These are phyloP conservation scores for Syngnathus acus DNA, from an alignment of 2,797 vertebrate species.

Conservation along the genomic window DNA sequence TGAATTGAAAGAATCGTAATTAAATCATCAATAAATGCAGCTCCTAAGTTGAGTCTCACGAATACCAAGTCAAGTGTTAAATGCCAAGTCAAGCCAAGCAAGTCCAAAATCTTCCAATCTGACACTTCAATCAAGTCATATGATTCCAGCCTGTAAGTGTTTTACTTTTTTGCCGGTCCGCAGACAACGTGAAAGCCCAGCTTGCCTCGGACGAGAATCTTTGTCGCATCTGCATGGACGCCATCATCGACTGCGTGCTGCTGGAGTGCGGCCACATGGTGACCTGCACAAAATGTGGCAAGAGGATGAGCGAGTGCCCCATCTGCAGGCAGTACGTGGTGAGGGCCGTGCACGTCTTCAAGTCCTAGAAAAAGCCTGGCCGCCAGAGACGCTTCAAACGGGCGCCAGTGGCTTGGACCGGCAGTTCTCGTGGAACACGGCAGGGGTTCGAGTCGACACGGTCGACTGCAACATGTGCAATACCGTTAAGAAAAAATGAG, in stretches of 20 bases:
- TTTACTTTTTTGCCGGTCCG: conserved; percentile 16
- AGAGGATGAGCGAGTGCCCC: conserved; percentile 97
- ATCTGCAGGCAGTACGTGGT: conserved; percentile 98
- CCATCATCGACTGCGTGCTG: conserved; percentile 92
- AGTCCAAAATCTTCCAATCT: no score
- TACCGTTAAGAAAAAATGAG: conserved; percentile 41
- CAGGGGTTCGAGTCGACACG: not conserved
- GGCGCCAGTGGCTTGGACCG: not conserved
- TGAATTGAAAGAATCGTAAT: no score
- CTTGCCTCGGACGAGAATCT: conserved; percentile 86
- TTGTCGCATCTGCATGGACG: conserved; percentile 98
- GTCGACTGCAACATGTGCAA: conserved; percentile 65
- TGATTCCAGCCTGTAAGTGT: conserved; percentile 1
- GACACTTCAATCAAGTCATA: not conserved
- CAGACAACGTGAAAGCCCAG: conserved; percentile 82
- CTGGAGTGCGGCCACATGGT: conserved; percentile 99
- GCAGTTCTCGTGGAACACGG: not conserved
- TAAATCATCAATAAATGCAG: no score
- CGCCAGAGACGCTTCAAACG: not conserved
- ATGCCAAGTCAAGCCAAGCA: no score
- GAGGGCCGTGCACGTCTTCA: conserved; percentile 94
- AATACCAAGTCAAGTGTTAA: no score
- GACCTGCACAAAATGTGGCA: conserved; percentile 96
- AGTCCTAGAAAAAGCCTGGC: conserved; percentile 70
- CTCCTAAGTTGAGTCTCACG: no score